phyloP scores from a whole-genome alignment of 2,888 invertebrate species.

The Tortricodes alternella region DNA sequence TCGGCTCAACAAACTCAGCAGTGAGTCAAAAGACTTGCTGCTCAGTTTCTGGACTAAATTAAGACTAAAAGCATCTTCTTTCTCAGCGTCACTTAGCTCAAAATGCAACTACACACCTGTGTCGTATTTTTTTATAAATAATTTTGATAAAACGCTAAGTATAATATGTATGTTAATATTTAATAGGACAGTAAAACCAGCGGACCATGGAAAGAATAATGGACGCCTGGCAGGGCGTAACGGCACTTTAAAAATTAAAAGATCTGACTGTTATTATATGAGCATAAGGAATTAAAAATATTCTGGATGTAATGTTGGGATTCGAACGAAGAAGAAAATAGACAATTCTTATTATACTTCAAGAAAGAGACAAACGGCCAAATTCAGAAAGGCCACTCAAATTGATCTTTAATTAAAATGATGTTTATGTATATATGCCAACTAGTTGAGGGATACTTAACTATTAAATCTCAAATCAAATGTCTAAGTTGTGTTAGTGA shows the following conservation, averaged over 20 bases:
- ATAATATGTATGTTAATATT: constrained; percentile 59
- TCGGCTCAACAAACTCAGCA: too few species aligned
- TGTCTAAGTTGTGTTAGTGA: too few species aligned
- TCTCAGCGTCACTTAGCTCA: not conserved
- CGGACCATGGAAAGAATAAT: constrained; percentile 67
- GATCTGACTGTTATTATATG: constrained; percentile 35
- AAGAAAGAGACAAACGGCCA: too few species aligned
- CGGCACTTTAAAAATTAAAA: constrained; percentile 57
- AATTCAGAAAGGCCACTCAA: too few species aligned
- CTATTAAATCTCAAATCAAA: too few species aligned
- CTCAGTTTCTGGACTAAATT: too few species aligned
- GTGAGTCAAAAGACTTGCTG: too few species aligned
- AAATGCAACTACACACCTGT: constrained; percentile 20
- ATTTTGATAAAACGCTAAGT: constrained; percentile 44
- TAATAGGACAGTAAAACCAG: constrained; percentile 73
- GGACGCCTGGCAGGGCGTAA: constrained; percentile 64
- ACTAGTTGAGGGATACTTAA: too few species aligned
- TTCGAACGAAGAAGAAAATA: not conserved
- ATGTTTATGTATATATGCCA: too few species aligned
- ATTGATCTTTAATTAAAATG: too few species aligned
- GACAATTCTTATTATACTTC: not conserved
- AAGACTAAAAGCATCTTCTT: not conserved
- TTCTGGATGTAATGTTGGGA: not conserved
- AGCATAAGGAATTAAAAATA: constrained; percentile 16
- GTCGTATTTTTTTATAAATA: constrained; percentile 19